Percentiles rank a stretch among this genome's conserved stretches.
Evolutionary conservation across 2,888 invertebrate species (phyloP).

Genomic region (Rotaria magnacalcarata): DNA sequence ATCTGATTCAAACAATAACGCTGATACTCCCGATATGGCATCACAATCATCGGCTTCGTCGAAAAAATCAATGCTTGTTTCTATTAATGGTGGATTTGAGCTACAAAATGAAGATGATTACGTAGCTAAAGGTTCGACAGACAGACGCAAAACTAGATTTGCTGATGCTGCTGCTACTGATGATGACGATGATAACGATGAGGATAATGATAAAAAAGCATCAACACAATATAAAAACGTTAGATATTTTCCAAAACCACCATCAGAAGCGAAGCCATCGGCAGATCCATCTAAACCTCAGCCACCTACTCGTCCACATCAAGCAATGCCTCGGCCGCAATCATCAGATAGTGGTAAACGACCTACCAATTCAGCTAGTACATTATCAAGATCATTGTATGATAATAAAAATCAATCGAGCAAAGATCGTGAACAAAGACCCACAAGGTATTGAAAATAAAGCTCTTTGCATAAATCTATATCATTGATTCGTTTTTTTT

Average conservation of each 20-base stretch:
- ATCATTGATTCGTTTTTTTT: too few species aligned
- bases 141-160: too few species aligned
- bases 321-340: neutral
- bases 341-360: neutral
- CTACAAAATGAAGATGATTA: constrained; percentile 30
- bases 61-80: neutral
- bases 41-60: neutral
- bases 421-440: neutral
- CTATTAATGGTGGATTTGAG: constrained; percentile 16
- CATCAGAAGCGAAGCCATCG: neutral
- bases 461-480: neutral
- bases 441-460: neutral
- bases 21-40: neutral
- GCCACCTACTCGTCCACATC: neutral
- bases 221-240: neutral
- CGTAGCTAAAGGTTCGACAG: neutral
- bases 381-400: neutral
- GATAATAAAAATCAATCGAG: neutral
- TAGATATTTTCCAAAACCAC: neutral
- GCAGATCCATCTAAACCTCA: neutral
- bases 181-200: neutral
- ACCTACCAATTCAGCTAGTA: neutral
- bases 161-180: too few species aligned
- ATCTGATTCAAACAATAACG: neutral
- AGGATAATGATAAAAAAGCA: neutral